Evolutionary conservation across 1,140 invertebrate genomes (phyloP), one percentile per base, ranked within the genome.

Genomic region (Rhopalosiphum maidis): DNA sequence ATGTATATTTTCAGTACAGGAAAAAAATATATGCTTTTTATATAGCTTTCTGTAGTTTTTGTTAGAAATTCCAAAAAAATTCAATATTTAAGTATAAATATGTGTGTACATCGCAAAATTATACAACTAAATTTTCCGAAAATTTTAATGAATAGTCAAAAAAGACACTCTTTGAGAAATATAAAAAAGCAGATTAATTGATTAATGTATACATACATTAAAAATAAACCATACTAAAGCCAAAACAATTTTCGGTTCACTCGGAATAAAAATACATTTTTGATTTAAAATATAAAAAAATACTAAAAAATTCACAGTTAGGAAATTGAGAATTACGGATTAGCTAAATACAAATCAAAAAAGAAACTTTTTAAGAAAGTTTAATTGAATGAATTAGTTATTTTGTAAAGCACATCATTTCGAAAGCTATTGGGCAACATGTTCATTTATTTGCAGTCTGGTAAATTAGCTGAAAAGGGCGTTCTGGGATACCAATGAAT

Each of bases 401-500:
- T 22, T 35, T 82, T 82, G 77, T 37, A 82, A 82, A 82, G 77
- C 21, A 15, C 35, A 18, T 82, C 0, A 37, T 21, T 37, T 37
- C 22, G 77, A 82, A 82, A 82, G 5, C 35, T 35, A 82, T 82
- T 82, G 77, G 35, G 5, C 3, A 21, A 37, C 77, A 6, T 37
- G 77, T 82, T 82, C 35, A 82, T 82, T 35, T 82, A 35, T 82
- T 35, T 4, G 35, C 35, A 82, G 7, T 82, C 21, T 8, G 35
- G n/a, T 82, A n/a, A 68, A 82, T 82, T 82, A 82, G 35, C 77
- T 37, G n/a, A 83, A 83, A 83, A 83, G 37, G 82, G n/a, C 82
- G 82, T 83, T 37, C 35, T 22, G 21, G 35, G 21, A 83, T 41
- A 23, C 21, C 37, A 83, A 83, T 83, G 37, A 37, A 83, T 37